phyloP scores from a whole-genome alignment of 2,113 vertebrate genomes.

The Dicentrarchus labrax region DNA sequence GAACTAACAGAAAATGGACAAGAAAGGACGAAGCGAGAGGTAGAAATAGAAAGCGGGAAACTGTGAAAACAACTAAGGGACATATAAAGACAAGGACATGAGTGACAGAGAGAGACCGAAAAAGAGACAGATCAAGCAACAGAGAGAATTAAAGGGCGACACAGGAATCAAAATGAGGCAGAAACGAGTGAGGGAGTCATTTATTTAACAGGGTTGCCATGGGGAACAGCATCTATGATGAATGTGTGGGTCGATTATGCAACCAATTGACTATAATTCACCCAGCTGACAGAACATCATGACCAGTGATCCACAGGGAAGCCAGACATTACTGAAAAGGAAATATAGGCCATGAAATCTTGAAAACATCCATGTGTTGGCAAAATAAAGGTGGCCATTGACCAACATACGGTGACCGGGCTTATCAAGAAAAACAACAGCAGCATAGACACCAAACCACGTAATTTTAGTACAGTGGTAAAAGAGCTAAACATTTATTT shows the following conservation, averaged over 20 bases:
- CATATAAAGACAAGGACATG: slow-evolving; percentile 32
- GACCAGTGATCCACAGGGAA: slow-evolving; percentile 56
- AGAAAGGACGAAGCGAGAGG: slow-evolving; percentile 43
- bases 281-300: slow-evolving; percentile 71
- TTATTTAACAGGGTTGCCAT: slow-evolving; percentile 84
- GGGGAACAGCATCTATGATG: slow-evolving; percentile 80
- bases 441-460: not conserved
- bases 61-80: slow-evolving; percentile 34
- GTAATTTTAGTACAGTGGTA: not conserved
- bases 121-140: slow-evolving; percentile 20
- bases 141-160: slow-evolving; percentile 41
- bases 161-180: slow-evolving; percentile 29
- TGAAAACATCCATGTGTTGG: not conserved
- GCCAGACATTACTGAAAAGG: slow-evolving; percentile 1
- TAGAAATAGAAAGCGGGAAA: slow-evolving; percentile 13
- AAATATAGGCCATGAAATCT: not conserved
- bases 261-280: slow-evolving; percentile 84
- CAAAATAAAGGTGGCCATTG: not conserved
- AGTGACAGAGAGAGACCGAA: slow-evolving; percentile 25
- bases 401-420: not conserved
- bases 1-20: slow-evolving; percentile 45
- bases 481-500: not conserved
- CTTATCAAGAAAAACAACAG: not conserved
- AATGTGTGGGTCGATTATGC: slow-evolving; percentile 84
- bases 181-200: slow-evolving; percentile 67